Evolutionary conservation across 2,797 vertebrate species (phyloP).

Genomic region (Mastacembelus armatus): DNA sequence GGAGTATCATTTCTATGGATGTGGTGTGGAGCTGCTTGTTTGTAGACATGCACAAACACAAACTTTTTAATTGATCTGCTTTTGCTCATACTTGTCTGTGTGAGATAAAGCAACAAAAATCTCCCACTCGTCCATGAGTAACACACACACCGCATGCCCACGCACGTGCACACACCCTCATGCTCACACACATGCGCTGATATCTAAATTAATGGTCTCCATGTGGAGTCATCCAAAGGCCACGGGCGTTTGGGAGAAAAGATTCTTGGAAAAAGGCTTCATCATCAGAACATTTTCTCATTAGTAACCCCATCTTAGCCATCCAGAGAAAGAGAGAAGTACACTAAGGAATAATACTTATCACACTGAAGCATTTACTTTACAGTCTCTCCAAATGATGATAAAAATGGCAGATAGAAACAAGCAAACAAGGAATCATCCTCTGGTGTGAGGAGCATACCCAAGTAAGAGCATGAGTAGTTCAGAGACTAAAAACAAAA

Average conservation of each 20-base stretch:
- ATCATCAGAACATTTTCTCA: conserved; percentile 94
- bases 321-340: conserved; percentile 52
- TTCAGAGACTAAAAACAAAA: conserved; percentile 37
- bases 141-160: conserved; percentile 33
- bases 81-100: conserved; percentile 41
- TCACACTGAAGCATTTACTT: conserved; percentile 65
- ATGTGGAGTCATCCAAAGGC: conserved; percentile 98
- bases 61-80: conserved; percentile 43
- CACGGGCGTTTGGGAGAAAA: conserved; percentile 93
- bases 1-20: conserved; percentile 21
- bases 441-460: conserved; percentile 27
- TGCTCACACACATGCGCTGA: conserved; percentile 72
- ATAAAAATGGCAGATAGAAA: conserved; percentile 17
- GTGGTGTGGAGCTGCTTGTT: conserved; percentile 1
- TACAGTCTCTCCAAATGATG: conserved; percentile 44
- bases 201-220: conserved; percentile 94
- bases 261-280: conserved; percentile 95
- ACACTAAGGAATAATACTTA: conserved; percentile 65
- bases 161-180: conserved; percentile 14
- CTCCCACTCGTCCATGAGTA: conserved; percentile 38
- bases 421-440: neutral
- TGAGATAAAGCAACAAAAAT: conserved; percentile 50
- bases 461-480: conserved; percentile 42
- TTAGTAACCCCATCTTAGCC: conserved; percentile 91
- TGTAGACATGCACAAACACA: neutral